Evolutionary conservation across 1,140 invertebrate species (phyloP).

Genomic region (Drosophila auraria): DNA sequence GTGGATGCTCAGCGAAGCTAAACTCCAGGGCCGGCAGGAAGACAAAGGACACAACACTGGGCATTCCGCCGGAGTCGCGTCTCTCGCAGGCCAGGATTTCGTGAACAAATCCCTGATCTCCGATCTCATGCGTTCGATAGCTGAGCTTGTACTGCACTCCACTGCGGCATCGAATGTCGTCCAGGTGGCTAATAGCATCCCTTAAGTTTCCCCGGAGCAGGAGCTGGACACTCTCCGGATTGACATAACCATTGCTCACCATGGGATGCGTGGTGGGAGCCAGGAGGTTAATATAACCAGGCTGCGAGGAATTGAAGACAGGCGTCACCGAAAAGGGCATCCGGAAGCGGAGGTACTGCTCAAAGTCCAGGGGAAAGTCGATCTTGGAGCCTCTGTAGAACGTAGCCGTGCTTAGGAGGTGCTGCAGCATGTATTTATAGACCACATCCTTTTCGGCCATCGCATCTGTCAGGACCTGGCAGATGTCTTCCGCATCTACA

Average conservation of each 20-base stretch:
- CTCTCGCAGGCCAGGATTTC: constrained; percentile 54
- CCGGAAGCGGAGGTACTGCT: constrained; percentile 58
- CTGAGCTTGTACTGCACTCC: constrained; percentile 49
- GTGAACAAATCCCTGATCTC: constrained; percentile 61
- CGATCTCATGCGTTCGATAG: constrained; percentile 62
- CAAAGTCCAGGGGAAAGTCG: constrained; percentile 55
- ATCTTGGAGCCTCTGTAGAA: constrained; percentile 62
- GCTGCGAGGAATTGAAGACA: constrained; percentile 53
- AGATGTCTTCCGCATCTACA: constrained; percentile 49
- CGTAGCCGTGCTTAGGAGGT: constrained; percentile 53
- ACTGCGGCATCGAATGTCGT: constrained; percentile 28
- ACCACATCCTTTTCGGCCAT: constrained; percentile 62
- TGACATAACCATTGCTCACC: constrained; percentile 48
- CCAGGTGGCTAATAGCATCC: constrained; percentile 36
- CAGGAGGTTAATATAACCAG: constrained; percentile 55
- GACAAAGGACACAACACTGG: constrained; percentile 61
- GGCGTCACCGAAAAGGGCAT: constrained; percentile 59
- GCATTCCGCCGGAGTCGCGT: constrained; percentile 41
- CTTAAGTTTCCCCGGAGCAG: constrained; percentile 52
- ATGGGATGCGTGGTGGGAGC: constrained; percentile 47
- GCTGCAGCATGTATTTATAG: constrained; percentile 46
- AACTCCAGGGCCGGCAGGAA: constrained; percentile 59
- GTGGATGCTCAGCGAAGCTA: constrained; percentile 43
- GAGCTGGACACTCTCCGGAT: constrained; percentile 56
- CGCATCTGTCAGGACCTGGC: constrained; percentile 32